A percentile compares a stretch with the other conserved stretches of the same genome.
Evolutionary conservation across 1,140 invertebrate species (phyloP).

Genomic region (Leptinotarsa undecemlineata): DNA sequence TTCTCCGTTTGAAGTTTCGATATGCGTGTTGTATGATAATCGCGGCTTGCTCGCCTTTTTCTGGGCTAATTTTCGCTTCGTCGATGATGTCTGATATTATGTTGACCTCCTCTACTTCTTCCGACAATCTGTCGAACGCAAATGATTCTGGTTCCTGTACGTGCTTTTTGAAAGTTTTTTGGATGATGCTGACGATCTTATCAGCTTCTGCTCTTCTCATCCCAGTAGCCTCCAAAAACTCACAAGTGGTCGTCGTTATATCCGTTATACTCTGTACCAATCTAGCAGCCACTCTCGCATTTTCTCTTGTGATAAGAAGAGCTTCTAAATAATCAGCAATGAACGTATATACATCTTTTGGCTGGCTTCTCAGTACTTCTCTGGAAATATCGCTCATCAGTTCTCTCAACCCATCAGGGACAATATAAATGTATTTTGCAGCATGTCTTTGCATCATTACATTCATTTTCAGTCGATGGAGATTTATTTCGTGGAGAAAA

Average conservation of each 20-base stretch:
- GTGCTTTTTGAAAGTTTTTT: slow-evolving; percentile 54
- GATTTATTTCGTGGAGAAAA: not conserved
- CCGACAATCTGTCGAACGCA: not conserved
- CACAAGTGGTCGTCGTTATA: slow-evolving; percentile 54
- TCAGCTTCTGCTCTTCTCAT: slow-evolving; percentile 56
- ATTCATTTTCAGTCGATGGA: slow-evolving; percentile 44
- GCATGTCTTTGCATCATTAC: slow-evolving; percentile 50
- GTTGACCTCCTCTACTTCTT: slow-evolving; percentile 37
- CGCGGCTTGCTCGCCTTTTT: slow-evolving; percentile 55
- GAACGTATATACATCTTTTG: slow-evolving; percentile 64
- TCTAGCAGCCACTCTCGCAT: slow-evolving; percentile 59
- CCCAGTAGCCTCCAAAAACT: slow-evolving; percentile 54
- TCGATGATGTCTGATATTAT: slow-evolving; percentile 38
- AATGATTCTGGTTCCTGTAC: slow-evolving; percentile 22
- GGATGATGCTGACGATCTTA: slow-evolving; percentile 53
- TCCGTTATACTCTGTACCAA: slow-evolving; percentile 57
- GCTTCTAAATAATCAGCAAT: slow-evolving; percentile 71
- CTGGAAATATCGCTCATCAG: slow-evolving; percentile 70
- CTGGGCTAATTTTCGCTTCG: slow-evolving; percentile 32
- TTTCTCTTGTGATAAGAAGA: slow-evolving; percentile 69
- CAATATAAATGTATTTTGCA: slow-evolving; percentile 51
- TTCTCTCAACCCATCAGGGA: slow-evolving; percentile 69
- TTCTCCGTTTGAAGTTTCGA: slow-evolving; percentile 29
- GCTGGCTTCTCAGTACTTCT: slow-evolving; percentile 67
- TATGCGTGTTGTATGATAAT: slow-evolving; percentile 45